Evolutionary conservation across 2,888 invertebrate genomes (phyloP).

Genomic region (Lasioglossum calceatum): DNA sequence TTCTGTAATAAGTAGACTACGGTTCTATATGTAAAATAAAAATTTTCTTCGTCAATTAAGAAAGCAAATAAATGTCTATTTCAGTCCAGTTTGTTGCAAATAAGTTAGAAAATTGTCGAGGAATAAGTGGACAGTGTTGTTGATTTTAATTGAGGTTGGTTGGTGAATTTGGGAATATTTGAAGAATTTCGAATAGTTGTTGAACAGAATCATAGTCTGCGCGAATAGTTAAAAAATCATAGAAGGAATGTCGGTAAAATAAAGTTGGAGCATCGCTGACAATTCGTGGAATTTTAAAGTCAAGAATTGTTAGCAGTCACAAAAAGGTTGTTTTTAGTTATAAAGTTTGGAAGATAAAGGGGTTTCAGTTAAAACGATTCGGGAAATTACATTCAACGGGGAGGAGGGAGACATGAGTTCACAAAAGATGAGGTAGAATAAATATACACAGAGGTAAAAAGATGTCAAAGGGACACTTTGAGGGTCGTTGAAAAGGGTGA

Average conservation of each 20-base stretch:
- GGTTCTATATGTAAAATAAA: too few relatives aligned
- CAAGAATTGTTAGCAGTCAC: background rate
- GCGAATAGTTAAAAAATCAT: too few relatives aligned
- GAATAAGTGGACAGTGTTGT: background rate
- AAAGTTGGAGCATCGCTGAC: background rate
- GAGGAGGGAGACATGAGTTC: background rate
- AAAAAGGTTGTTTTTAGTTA: background rate
- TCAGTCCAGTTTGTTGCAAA: too few relatives aligned
- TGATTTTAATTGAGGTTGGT: background rate
- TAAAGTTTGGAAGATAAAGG: background rate
- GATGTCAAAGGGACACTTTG: background rate
- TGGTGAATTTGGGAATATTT: background rate
- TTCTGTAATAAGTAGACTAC: too few relatives aligned
- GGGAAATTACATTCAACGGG: background rate
- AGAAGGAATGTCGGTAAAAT: background rate
- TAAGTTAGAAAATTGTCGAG: too few relatives aligned
- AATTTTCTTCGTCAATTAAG: too few relatives aligned
- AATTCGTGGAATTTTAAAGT: background rate
- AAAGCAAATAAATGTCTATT: too few relatives aligned
- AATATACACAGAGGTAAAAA: background rate
- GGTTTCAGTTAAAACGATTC: background rate
- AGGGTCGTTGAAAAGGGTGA: background rate
- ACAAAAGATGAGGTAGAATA: background rate
- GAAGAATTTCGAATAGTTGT: background rate
- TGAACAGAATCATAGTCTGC: too few relatives aligned